Evolutionary conservation across 1,140 invertebrate species (phyloP).

Genomic region (Sweltsa coloradensis): DNA sequence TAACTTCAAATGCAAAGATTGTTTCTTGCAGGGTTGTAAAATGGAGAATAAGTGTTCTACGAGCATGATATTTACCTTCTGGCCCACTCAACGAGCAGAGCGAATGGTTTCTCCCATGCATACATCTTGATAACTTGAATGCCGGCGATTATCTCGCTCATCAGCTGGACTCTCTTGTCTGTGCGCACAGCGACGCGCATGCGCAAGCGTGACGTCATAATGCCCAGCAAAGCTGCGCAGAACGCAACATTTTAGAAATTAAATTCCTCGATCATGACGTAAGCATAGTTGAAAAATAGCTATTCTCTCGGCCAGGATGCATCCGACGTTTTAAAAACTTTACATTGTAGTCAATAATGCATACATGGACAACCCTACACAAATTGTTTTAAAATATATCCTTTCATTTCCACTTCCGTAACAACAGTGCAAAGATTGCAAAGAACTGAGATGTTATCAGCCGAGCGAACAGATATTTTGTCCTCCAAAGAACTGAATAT

Average conservation of each 20-base stretch:
- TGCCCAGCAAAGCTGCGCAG: constrained; percentile 48
- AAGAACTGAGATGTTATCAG: too few species aligned
- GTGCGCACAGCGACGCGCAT: constrained; percentile 50
- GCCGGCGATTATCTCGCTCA: constrained; percentile 65
- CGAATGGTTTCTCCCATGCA: constrained; percentile 61
- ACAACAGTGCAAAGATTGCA: too few species aligned
- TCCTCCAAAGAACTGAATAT: too few species aligned
- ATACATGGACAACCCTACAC: background rate
- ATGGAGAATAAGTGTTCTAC: too few species aligned
- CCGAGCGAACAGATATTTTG: too few species aligned
- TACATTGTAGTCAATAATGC: background rate
- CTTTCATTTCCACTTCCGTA: background rate
- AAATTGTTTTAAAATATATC: background rate
- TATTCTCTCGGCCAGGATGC: background rate
- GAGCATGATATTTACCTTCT: constrained; percentile 46
- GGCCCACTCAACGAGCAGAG: constrained; percentile 39
- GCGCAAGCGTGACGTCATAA: constrained; percentile 47
- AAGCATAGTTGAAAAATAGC: too few species aligned
- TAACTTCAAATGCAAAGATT: too few species aligned
- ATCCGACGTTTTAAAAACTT: background rate
- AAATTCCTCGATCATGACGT: too few species aligned
- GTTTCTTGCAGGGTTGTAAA: too few species aligned
- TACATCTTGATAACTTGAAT: constrained; percentile 66
- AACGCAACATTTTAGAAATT: too few species aligned
- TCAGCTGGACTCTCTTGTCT: constrained; percentile 59